Evolutionary conservation across 2,888 invertebrate species (phyloP).

Genomic region (Molorchus minor): DNA sequence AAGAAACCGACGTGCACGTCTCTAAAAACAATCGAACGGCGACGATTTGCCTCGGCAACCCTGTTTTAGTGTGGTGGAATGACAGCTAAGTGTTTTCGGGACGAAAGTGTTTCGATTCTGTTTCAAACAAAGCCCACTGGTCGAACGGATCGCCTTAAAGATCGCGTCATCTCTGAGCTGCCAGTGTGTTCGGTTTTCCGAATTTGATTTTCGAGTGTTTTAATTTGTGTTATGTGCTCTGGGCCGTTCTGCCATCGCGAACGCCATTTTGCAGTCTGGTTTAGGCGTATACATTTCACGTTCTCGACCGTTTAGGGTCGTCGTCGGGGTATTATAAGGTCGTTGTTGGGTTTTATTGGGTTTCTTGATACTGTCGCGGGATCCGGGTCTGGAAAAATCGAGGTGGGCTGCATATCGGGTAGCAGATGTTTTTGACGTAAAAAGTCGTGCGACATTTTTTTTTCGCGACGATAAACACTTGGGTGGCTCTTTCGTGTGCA

Average conservation of each 20-base stretch:
- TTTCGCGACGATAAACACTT: slow-evolving; percentile 9
- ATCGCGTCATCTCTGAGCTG: slow-evolving; percentile 6
- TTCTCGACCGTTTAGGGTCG: slow-evolving; percentile 38
- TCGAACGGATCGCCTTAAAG: neutral
- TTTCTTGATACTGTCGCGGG: slow-evolving; percentile 6
- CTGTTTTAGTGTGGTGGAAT: slow-evolving; percentile 21
- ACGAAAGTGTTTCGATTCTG: slow-evolving; percentile 18
- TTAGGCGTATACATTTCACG: slow-evolving; percentile 57
- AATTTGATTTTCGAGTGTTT: slow-evolving; percentile 21
- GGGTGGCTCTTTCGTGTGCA: neutral
- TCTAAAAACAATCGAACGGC: slow-evolving; percentile 8
- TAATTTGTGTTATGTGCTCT: slow-evolving; percentile 33
- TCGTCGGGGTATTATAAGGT: slow-evolving; percentile 16
- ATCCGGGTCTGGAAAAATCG: neutral
- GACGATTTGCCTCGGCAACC: slow-evolving; percentile 14
- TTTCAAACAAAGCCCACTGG: slow-evolving; percentile 3
- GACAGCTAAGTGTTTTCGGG: slow-evolving; percentile 22
- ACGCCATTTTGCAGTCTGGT: slow-evolving; percentile 57
- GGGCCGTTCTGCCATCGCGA: slow-evolving; percentile 30
- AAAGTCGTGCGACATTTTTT: slow-evolving; percentile 9
- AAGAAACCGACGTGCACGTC: slow-evolving; percentile 10
- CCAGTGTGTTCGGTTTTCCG: slow-evolving; percentile 5
- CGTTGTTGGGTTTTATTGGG: slow-evolving; percentile 3
- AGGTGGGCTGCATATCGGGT: slow-evolving; percentile 7
- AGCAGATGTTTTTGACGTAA: slow-evolving; percentile 32